These are phyloP conservation scores for Drosophila kurseongensis DNA, from an alignment of 1,140 invertebrate genomes.

Conservation along the genomic window DNA sequence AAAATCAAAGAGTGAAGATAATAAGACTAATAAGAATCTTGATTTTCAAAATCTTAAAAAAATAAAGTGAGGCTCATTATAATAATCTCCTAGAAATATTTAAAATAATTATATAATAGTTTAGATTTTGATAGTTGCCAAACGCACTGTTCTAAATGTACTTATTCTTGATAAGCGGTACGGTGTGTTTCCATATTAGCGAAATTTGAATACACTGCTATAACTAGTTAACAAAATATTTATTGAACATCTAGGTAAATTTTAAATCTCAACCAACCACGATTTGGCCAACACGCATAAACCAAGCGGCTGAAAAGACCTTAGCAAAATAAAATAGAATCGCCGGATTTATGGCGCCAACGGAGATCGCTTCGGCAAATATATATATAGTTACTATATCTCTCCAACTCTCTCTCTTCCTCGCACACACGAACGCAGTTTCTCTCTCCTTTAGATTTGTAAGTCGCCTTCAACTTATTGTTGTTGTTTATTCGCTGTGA, in stretches of 20 bases:
- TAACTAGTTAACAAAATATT: slow-evolving; percentile 16
- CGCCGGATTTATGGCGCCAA: slow-evolving; percentile 15
- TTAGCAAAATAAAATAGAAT: slow-evolving; percentile 20
- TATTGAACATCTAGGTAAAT: slow-evolving; percentile 10
- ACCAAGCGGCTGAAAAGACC: slow-evolving; percentile 5
- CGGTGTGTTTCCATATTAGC: slow-evolving; percentile 1
- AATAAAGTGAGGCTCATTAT: slow-evolving; percentile 13
- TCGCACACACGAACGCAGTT: slow-evolving; percentile 17
- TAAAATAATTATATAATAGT: neutral
- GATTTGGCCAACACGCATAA: slow-evolving; percentile 7
- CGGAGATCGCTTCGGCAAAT: slow-evolving; percentile 10
- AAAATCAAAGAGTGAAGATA: neutral
- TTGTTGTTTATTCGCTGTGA: slow-evolving; percentile 68
- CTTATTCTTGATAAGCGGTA: slow-evolving; percentile 10
- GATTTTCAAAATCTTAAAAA: no score
- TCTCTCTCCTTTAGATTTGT: slow-evolving; percentile 26
- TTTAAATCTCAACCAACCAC: neutral
- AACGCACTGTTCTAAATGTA: neutral
- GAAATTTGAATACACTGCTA: slow-evolving; percentile 5
- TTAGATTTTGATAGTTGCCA: neutral
- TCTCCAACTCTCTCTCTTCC: slow-evolving; percentile 13
- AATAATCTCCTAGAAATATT: slow-evolving; percentile 19
- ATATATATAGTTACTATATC: slow-evolving; percentile 21
- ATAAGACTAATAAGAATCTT: neutral
- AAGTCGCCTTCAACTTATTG: slow-evolving; percentile 63